phyloP scores from a whole-genome alignment of 2,797 vertebrate species.

The Hydrophis major region DNA sequence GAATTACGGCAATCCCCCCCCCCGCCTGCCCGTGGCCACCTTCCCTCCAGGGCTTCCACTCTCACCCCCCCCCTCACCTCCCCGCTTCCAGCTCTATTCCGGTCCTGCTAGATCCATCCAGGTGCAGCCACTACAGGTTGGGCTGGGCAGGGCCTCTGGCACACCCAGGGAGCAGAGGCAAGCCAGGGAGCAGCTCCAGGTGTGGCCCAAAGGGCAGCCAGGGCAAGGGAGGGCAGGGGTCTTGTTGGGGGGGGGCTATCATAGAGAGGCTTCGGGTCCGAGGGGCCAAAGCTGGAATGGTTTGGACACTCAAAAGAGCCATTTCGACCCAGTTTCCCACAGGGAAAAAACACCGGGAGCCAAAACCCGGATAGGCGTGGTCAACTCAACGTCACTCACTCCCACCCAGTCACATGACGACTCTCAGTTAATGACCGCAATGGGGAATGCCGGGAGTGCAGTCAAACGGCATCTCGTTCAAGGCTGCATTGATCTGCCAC shows the following conservation, averaged over 20 bases:
- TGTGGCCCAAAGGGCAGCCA: neutral
- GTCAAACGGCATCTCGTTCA: neutral
- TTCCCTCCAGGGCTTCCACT: neutral
- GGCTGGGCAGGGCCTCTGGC: neutral
- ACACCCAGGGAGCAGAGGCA: neutral
- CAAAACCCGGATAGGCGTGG: no score
- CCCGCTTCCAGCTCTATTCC: neutral
- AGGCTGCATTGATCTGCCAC: neutral
- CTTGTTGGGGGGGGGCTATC: neutral
- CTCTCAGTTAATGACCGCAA: neutral
- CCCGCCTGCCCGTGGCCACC: neutral
- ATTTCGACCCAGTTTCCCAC: no score
- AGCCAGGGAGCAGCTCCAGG: neutral
- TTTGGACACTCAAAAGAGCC: no score
- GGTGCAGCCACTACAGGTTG: rapidly evolving
- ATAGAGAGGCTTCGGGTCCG: neutral
- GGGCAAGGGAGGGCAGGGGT: neutral
- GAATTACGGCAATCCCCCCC: neutral
- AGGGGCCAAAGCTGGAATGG: neutral
- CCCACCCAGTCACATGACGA: no score
- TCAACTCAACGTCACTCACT: no score
- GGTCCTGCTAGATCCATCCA: neutral
- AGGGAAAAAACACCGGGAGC: no score
- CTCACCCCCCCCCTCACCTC: neutral
- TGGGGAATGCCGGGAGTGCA: neutral